phyloP scores from a whole-genome alignment of 1,140 invertebrate species.

The Leptinotarsa undecemlineata region DNA sequence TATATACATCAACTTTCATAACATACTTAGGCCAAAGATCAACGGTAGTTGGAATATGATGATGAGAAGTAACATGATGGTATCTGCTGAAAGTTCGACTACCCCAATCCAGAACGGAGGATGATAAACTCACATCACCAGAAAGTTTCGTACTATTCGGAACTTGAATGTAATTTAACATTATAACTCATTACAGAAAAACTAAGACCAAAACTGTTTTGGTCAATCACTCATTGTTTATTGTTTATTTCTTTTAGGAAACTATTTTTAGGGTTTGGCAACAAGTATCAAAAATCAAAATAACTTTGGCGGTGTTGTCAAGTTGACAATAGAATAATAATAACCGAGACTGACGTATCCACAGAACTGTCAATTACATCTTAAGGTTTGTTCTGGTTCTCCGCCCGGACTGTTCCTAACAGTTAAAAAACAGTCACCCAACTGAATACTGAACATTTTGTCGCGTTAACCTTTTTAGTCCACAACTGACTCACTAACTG shows the following conservation, averaged over 20 bases:
- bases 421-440: no score
- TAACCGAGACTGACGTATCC: no score
- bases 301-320: no score
- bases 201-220: neutral
- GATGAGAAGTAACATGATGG: neutral
- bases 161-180: neutral
- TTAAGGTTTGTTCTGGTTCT: no score
- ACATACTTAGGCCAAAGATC: neutral
- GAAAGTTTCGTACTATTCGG: neutral
- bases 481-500: no score
- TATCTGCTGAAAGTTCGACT: neutral
- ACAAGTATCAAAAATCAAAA: slow-evolving; percentile 1
- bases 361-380: no score
- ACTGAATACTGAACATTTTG: no score
- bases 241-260: neutral
- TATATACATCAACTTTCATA: neutral
- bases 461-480: no score
- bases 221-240: neutral
- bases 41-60: neutral
- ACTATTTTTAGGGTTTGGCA: neutral
- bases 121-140: neutral
- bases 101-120: neutral
- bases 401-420: no score
- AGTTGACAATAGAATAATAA: no score
- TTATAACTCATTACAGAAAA: neutral